Conservation (phyloP, 2,797 vertebrate species). For the Peromyscus eremicus region DNA sequence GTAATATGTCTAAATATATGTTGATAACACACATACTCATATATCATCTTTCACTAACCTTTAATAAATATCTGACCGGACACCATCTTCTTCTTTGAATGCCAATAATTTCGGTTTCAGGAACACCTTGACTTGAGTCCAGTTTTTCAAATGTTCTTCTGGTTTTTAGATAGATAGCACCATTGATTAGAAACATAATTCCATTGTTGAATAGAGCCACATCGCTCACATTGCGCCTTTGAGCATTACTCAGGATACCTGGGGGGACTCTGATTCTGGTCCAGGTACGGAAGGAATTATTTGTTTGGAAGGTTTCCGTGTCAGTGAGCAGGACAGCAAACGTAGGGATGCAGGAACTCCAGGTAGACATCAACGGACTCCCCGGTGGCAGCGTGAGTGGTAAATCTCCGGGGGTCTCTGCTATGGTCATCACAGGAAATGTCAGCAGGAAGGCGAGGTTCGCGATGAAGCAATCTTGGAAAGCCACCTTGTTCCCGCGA, state of each 20-base stretch:
- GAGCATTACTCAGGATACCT: neutral
- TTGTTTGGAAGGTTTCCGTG: constrained; percentile 74
- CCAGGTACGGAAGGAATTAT: constrained; percentile 72
- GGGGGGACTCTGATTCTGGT: constrained; percentile 67
- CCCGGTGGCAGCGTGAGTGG: neutral
- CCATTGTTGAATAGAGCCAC: neutral
- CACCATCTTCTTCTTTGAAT: constrained; percentile 77
- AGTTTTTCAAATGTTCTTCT: neutral
- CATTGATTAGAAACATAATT: constrained; percentile 67
- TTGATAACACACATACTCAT: neutral
- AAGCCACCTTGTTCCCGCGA: constrained; percentile 67
- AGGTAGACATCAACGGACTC: neutral
- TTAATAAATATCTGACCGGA: constrained; percentile 38
- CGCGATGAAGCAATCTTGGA: constrained; percentile 79
- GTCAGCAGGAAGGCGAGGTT: constrained; percentile 18
- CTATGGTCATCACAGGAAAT: neutral
- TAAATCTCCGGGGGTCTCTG: neutral
- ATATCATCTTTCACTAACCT: constrained; percentile 70
- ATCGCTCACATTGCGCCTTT: constrained; percentile 55
- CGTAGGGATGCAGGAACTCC: neutral
- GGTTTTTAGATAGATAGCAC: constrained; percentile 55
- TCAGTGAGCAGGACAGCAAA: constrained; percentile 32
- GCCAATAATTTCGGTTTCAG: constrained; percentile 66
- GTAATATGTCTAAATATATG: constrained; percentile 10
- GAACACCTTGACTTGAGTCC: constrained; percentile 42